Evolutionary conservation across 2,113 vertebrate species (phyloP), one percentile per base, ranked within the genome.

Genomic region (Tupaia chinensis): DNA sequence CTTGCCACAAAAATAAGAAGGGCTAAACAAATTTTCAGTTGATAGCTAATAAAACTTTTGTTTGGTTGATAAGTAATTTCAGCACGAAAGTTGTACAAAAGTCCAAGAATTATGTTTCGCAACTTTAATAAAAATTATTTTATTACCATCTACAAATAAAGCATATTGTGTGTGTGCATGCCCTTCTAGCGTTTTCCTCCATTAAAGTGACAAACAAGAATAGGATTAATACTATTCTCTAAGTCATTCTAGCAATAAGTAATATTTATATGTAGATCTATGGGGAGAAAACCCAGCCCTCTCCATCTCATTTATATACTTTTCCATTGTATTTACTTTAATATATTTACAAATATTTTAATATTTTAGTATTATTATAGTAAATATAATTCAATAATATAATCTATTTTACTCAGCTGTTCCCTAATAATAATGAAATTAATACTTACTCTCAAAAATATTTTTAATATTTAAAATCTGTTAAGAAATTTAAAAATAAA

Each of bases 181-280:
- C 56, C 56, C 16, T n/a, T 93, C 81, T 61, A 83, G 22, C 7
- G 68, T 10, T 61, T 87, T 63, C 11, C 25, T 80, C 56, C 76
- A 56, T 84, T 87, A 70, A 95, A 84, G 74, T 76, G n/a, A 73
- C 19, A 93, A 72, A 58, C 7, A 68, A 89, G 9, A 91, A 95
- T 66, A 84, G 14, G 87, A 94, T 80, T 83, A 88, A 83, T 88
- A 74, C 9, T 93, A 93, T 92, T 27, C 5, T 3, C 23, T 92
- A 95, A 73, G 14, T 97, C 65, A 78, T 78, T 87, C 72, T 84
- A 66, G 7, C 27, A 90, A 13, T 88, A 84, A 94, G 7, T 80
- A 70, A 69, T 23, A 74, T 76, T 87, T 22, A 63, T 65, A 58
- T 44, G 32, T 3, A 97, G 32, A 88, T 10, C 8, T 65, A 63